These are phyloP conservation scores for Zhuqinia jingwanae DNA, from an alignment of 2,888 invertebrate genomes.

Conservation along the genomic window DNA sequence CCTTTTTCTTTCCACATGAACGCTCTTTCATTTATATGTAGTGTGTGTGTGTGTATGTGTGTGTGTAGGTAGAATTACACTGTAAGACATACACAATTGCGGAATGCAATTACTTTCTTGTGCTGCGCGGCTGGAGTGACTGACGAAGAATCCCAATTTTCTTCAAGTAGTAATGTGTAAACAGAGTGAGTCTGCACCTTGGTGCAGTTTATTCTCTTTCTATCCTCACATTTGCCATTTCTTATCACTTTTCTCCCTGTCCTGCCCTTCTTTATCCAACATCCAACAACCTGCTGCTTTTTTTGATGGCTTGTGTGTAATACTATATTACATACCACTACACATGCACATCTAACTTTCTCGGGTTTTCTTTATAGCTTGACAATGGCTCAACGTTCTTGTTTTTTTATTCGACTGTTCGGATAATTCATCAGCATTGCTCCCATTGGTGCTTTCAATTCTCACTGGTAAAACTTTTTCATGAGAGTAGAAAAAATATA, in stretches of 20 bases:
- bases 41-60: too few relatives aligned
- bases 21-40: background rate
- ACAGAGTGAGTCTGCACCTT: background rate
- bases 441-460: constrained; percentile 63
- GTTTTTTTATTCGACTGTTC: too few relatives aligned
- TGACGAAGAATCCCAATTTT: constrained; percentile 8
- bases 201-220: background rate
- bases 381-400: constrained; percentile 26
- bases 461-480: constrained; percentile 21
- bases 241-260: constrained; percentile 4
- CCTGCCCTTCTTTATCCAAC: background rate
- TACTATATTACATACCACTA: too few relatives aligned
- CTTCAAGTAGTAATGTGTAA: background rate
- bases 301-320: background rate
- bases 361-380: constrained; percentile 1
- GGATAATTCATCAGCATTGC: constrained; percentile 64
- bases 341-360: background rate
- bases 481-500: background rate
- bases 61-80: constrained; percentile 37
- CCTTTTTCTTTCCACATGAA: constrained; percentile 42
- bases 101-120: background rate
- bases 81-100: constrained; percentile 23
- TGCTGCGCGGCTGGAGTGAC: background rate
- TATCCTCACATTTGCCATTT: constrained; percentile 5
- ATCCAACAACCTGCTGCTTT: constrained; percentile 61